Evolutionary conservation across 2,888 invertebrate species (phyloP), one percentile per base, ranked within the genome.

Genomic region (Philhelius pedissequus): DNA sequence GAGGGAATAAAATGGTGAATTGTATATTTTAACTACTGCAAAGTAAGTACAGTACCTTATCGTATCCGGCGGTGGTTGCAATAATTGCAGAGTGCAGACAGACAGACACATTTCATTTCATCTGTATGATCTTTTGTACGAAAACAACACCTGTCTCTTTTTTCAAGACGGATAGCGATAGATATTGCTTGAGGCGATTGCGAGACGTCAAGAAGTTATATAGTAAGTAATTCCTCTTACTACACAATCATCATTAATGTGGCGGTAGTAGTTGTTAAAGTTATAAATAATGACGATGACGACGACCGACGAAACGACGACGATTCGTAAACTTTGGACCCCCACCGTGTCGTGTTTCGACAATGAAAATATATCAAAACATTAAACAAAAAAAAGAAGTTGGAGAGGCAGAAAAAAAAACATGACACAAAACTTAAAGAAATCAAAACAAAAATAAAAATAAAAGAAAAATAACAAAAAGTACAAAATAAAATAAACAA

Each of bases 251-350:
- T 48, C 64, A 64, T 45, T 9, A 7, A 2, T 32, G n/a, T 38
- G 11, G 20, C 15, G 7, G 27, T 35, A 13, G 64, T 56, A 0
- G 40, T 62, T 48, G 48, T 43, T 43, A 18, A 60, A 18, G 64
- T 56, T 25, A 45, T 52, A 52, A 45, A 20, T 52, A 64, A 81
- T 52, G 74, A 69, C 54, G 50, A 15, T 30, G 70, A 81, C 58
- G 74, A 69, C 54, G 50, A 15, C n/a, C n/a, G n/a, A n/a, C n/a
- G n/a, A n/a, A n/a, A n/a, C n/a, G 70, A 81, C 58, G 74, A 69
- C 54, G 50, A 15, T 30, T 56, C 45, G 13, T 69, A 64, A 78
- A 83, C 82, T 74, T 83, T 78, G 82, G 35, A 78, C 74, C 68
- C 68, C 48, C 43, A 27, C 62, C 15, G 27, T 43, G 8, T 52